Evolutionary conservation across 1,140 invertebrate species (phyloP).

Genomic region (Ctenoplectra terminalis): DNA sequence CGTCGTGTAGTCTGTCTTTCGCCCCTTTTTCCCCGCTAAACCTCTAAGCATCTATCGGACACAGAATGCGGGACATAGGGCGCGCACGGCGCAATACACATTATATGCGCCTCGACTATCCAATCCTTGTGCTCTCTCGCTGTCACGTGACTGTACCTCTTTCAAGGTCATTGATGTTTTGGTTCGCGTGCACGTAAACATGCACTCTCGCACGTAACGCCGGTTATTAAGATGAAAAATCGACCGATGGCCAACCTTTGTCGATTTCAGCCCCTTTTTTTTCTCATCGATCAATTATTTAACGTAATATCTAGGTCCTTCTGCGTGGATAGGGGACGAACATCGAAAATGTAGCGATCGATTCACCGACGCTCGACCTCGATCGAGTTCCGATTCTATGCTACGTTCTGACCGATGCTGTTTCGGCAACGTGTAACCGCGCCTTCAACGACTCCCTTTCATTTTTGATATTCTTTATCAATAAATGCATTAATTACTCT

Average conservation of each 20-base stretch:
- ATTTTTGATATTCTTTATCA: not conserved
- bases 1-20: conserved; percentile 29
- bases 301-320: too few relatives aligned
- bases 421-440: conserved; percentile 24
- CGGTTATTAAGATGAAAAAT: not conserved
- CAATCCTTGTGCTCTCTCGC: conserved; percentile 45
- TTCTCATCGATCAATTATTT: not conserved
- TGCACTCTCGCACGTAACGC: conserved; percentile 20
- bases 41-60: conserved; percentile 50
- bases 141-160: conserved; percentile 66
- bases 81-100: conserved; percentile 57
- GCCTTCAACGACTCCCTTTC: conserved; percentile 1
- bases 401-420: conserved; percentile 36
- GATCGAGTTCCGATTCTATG: conserved; percentile 47
- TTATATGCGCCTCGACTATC: conserved; percentile 42
- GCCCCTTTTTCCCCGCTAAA: conserved; percentile 4
- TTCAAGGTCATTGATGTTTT: conserved; percentile 76
- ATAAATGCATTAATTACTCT: not conserved
- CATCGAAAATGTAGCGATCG: conserved; percentile 40
- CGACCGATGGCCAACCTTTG: not conserved
- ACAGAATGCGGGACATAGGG: conserved; percentile 45
- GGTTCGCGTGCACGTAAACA: conserved; percentile 66
- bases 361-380: conserved; percentile 35
- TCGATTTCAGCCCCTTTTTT: not conserved
- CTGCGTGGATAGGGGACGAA: not conserved